These are phyloP conservation scores for Limulus polyphemus DNA, from an alignment of 2,888 invertebrate species.

Conservation along the genomic window DNA sequence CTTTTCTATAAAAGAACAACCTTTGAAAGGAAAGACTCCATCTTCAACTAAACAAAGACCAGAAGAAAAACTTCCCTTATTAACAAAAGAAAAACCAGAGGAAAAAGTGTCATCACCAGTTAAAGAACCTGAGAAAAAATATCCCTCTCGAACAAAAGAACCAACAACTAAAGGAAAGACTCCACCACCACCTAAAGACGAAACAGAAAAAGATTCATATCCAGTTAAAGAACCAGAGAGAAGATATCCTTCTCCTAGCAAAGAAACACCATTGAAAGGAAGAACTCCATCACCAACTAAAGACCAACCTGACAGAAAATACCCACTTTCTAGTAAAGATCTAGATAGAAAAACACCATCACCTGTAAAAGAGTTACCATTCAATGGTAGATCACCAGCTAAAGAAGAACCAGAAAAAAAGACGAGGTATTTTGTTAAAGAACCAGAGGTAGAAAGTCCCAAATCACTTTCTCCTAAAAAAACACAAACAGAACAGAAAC, in stretches of 20 bases:
- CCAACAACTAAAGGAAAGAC: neutral
- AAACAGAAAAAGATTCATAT: neutral
- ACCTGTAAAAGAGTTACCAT: no score
- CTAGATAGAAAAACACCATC: no score
- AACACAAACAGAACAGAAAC: neutral
- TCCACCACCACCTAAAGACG: slow-evolving; percentile 1
- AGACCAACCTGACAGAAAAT: neutral
- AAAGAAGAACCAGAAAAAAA: no score
- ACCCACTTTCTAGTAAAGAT: no score
- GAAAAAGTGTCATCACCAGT: neutral
- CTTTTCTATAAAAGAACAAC: neutral
- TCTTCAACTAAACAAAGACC: neutral
- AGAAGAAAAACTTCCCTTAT: neutral
- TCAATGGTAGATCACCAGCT: no score
- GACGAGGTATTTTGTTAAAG: no score
- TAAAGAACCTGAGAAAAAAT: neutral
- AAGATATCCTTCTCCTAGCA: neutral
- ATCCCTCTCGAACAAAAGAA: neutral
- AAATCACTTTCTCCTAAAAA: neutral
- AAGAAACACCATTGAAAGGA: neutral
- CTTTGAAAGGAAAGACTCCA: no score
- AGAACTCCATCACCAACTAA: slow-evolving; percentile 3
- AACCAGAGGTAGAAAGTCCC: no score
- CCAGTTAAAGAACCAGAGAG: neutral
- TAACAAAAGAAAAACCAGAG: neutral